Percentiles rank a stretch among this genome's conserved stretches.
phyloP scores from a whole-genome alignment of 2,888 invertebrate genomes.

The Girardia tigrina region DNA sequence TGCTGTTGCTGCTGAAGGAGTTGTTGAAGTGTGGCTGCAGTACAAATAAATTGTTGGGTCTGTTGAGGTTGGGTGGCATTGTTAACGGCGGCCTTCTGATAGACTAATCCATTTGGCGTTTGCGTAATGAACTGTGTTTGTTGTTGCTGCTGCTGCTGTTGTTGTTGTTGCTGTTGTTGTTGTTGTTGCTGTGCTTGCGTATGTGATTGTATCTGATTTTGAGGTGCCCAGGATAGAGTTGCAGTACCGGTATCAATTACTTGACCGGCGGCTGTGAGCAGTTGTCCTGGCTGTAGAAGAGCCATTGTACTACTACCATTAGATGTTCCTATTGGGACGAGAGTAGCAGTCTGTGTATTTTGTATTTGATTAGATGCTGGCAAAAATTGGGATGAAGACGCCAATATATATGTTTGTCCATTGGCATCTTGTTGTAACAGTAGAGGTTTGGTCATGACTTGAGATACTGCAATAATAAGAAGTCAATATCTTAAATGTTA shows the following conservation, averaged over 20 bases:
- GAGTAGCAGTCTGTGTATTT: background rate
- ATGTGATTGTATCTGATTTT: background rate
- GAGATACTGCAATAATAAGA: background rate
- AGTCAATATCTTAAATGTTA: too few relatives aligned
- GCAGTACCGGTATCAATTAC: background rate
- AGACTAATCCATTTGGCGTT: background rate
- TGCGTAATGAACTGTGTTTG: conserved; percentile 18
- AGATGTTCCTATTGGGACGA: background rate
- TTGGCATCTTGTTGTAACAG: conserved; percentile 6
- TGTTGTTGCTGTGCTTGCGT: conserved; percentile 4
- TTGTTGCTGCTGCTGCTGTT: conserved; percentile 15
- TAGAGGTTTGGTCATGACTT: background rate
- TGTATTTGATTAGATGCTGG: conserved; percentile 13
- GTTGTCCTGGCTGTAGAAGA: background rate
- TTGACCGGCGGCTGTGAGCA: conserved; percentile 19
- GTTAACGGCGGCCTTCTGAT: conserved; percentile 19
- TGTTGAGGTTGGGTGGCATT: conserved; percentile 1
- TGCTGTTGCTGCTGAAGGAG: conserved; percentile 15
- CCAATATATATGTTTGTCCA: conserved; percentile 5
- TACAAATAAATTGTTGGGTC: conserved; percentile 17
- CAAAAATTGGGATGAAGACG: background rate
- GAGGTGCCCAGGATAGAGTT: background rate
- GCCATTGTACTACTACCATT: background rate
- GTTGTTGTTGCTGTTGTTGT: conserved; percentile 10
- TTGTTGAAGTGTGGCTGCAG: conserved; percentile 15